Evolutionary conservation across 1,140 invertebrate genomes (phyloP).

Genomic region (Diorhabda carinulata): DNA sequence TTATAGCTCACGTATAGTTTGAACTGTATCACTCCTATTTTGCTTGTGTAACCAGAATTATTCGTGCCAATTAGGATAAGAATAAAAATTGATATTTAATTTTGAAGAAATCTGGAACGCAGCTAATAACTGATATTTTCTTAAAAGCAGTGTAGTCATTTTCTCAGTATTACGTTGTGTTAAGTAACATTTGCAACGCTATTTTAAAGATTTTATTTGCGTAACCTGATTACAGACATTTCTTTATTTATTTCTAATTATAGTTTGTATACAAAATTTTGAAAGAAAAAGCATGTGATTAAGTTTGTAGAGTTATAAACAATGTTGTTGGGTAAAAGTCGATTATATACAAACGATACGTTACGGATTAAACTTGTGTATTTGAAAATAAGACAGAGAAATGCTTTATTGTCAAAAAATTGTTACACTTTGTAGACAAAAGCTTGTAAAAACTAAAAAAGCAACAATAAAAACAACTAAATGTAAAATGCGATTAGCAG

Average conservation of each 20-base stretch:
- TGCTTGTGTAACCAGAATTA: no score
- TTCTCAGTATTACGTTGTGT: background rate
- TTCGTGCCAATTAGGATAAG: background rate
- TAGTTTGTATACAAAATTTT: background rate
- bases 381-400: no score
- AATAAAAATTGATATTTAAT: background rate
- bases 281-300: background rate
- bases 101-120: background rate
- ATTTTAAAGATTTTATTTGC: background rate
- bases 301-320: background rate
- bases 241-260: background rate
- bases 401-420: no score
- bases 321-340: constrained; percentile 1
- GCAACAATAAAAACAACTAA: no score
- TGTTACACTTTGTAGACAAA: no score
- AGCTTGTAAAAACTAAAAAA: no score
- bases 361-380: no score
- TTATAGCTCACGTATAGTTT: no score
- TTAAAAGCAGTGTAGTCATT: background rate
- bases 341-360: background rate
- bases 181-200: background rate
- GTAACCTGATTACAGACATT: background rate
- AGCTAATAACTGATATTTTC: background rate
- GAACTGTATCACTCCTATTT: no score
- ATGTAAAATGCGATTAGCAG: no score